Percentiles rank a stretch among this genome's conserved stretches.
phyloP scores from a whole-genome alignment of 2,113 vertebrate species.

The Acanthisitta chloris region DNA sequence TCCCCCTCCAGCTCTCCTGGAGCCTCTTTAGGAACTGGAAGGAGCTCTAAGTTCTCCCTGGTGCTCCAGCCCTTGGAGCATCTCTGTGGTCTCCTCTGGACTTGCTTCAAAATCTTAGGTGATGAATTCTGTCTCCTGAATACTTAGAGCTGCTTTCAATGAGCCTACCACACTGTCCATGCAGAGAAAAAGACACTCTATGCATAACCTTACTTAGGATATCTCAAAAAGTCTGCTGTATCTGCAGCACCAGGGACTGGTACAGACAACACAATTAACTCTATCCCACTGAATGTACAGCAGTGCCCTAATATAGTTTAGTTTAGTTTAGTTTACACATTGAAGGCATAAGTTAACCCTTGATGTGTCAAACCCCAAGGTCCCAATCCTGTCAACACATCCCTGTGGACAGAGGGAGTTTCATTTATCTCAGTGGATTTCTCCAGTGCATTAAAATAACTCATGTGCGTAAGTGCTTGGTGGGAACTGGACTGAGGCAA shows the following conservation, averaged over 20 bases:
- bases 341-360: neutral
- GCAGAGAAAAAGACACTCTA: neutral
- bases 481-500: neutral
- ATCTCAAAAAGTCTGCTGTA: neutral
- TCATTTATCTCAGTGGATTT: neutral
- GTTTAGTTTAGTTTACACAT: neutral
- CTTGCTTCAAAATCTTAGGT: neutral
- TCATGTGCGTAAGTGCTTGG: neutral
- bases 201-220: neutral
- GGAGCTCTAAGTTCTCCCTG: neutral
- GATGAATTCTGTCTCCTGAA: neutral
- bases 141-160: neutral
- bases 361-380: neutral
- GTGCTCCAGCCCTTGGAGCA: neutral
- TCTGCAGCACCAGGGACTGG: neutral
- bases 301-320: neutral
- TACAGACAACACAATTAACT: neutral
- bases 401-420: neutral
- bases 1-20: neutral
- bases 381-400: neutral
- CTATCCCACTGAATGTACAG: neutral
- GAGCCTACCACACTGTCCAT: neutral
- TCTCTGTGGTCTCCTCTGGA: accelerated
- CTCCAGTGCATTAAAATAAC: conserved; percentile 15
- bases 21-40: accelerated